Percentiles rank a stretch among this genome's conserved stretches.
Evolutionary conservation across 2,888 invertebrate genomes (phyloP).

Genomic region (Tenthredo notha): DNA sequence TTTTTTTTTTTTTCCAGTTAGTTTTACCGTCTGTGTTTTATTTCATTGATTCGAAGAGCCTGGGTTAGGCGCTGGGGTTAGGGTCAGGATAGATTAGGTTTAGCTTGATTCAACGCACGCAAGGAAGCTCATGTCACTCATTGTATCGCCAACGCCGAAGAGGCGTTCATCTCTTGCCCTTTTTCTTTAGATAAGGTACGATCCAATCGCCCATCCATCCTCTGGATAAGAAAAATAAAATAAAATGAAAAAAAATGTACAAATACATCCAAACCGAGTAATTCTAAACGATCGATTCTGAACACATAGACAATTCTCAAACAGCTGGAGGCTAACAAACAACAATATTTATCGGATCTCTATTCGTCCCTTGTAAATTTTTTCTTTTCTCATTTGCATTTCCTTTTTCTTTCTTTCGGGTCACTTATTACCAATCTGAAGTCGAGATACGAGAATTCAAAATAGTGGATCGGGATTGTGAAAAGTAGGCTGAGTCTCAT

Average conservation of each 20-base stretch:
- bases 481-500: no score
- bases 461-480: no score
- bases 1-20: background rate
- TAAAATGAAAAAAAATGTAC: background rate
- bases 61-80: background rate
- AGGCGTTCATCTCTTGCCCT: background rate
- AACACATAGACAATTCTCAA: background rate
- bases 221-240: background rate
- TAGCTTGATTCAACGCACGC: background rate
- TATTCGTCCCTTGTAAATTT: background rate
- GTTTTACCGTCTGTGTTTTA: background rate
- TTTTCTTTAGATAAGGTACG: background rate
- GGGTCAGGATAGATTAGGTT: slow-evolving; percentile 1
- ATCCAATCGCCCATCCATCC: background rate
- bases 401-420: no score
- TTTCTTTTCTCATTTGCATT: background rate
- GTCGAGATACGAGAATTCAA: no score
- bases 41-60: background rate
- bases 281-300: background rate
- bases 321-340: background rate
- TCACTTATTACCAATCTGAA: no score
- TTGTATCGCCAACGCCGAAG: background rate
- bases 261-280: background rate
- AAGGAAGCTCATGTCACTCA: slow-evolving; percentile 15
- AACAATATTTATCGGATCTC: background rate